Evolutionary conservation across 2,888 invertebrate species (phyloP).

Genomic region (Nomada ruficornis): DNA sequence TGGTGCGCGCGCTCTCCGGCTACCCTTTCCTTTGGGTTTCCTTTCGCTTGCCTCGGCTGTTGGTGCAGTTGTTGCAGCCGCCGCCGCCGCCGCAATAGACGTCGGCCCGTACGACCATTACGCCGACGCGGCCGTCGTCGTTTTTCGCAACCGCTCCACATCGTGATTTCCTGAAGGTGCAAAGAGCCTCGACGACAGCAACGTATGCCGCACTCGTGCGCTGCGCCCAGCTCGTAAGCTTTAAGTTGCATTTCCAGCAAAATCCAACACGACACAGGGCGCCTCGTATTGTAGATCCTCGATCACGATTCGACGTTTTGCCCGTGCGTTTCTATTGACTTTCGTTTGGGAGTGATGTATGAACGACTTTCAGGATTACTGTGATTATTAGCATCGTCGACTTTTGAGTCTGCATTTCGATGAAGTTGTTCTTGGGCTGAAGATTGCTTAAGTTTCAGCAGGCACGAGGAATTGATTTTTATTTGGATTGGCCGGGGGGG

Average conservation of each 20-base stretch:
- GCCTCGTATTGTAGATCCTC: slow-evolving; percentile 9
- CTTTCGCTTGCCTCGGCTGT: slow-evolving; percentile 63
- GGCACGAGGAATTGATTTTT: not conserved
- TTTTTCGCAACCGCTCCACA: slow-evolving; percentile 77
- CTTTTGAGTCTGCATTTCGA: too few species aligned
- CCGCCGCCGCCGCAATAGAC: slow-evolving; percentile 47
- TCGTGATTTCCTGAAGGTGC: slow-evolving; percentile 78
- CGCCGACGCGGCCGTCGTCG: slow-evolving; percentile 44
- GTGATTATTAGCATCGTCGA: too few species aligned
- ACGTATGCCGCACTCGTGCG: slow-evolving; percentile 46
- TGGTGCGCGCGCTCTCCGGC: slow-evolving; percentile 48
- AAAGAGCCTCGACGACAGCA: slow-evolving; percentile 64
- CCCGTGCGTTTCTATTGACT: not conserved
- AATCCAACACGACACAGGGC: slow-evolving; percentile 2
- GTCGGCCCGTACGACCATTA: slow-evolving; percentile 39
- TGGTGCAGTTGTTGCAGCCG: slow-evolving; percentile 72
- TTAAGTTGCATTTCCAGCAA: slow-evolving; percentile 49
- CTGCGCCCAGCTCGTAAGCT: slow-evolving; percentile 50
- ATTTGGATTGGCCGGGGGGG: not conserved
- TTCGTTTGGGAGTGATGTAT: not conserved
- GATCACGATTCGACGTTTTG: slow-evolving; percentile 12
- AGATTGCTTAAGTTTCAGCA: too few species aligned
- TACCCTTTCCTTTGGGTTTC: slow-evolving; percentile 63
- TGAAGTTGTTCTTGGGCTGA: too few species aligned
- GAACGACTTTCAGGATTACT: too few species aligned